Base-by-base conservation (phyloP, 2,888 invertebrate species). In the Mallateleia sp. region DNA sequence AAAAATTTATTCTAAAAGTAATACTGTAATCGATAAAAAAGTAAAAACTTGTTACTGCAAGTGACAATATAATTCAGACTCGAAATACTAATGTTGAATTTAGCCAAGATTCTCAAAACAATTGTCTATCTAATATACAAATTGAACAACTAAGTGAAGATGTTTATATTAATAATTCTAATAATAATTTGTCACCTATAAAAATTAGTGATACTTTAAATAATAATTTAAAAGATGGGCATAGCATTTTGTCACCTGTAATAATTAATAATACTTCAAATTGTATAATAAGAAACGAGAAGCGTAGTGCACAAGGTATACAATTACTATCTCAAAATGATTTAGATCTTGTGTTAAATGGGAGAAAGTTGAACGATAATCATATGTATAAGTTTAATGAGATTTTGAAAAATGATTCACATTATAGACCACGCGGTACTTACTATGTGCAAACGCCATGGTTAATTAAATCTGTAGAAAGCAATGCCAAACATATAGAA, bases 381-480 rank as follows among this genome's bases (percentile, higher is more conserved):
- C n/a, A 66, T 50, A 66, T 66, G 11, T 8, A 11, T 52, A 67
- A 67, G 32, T 67, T 67, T 34, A 67, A 67, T 52, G 15, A 50
- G 20, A 50, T 67, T 0, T 52, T 67, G 11, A 50, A 22, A 9
- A 52, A 38, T n/a, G 7, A 14, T 45, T 67, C 67, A 52, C 18
- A 32, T 18, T 67, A 52, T n/a, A 67, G 22, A 32, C 67, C 67
- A 34, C 34, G 52, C 15, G 67, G 52, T 1, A 34, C 24, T 67
- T 52, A 52, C 15, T 24, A 18, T 20, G 1, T 52, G 34, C 22
- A 67, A 52, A 32, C 8, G 34, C 67, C 67, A 7, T 67, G 52
- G 52, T 32, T 25, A 60, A 74, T 74, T 9, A 74, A 42, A 50
- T 32, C 58, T 22, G 20, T 74, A 47, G 32, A 50, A 15, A 22